Evolutionary conservation across 2,888 invertebrate genomes (phyloP), one percentile per base, ranked within the genome.

Genomic region (Tyria jacobaeae): DNA sequence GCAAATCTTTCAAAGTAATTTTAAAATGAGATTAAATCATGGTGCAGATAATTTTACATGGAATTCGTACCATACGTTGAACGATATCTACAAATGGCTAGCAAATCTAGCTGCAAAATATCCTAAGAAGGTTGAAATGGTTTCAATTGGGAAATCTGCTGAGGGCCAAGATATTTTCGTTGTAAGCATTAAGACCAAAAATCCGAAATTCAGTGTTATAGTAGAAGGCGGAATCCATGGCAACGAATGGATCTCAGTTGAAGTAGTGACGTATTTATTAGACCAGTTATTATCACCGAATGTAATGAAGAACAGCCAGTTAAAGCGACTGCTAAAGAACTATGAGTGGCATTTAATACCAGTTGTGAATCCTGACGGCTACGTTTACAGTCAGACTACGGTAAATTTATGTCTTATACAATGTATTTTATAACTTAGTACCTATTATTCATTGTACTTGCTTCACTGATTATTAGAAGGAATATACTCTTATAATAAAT

Each of bases 301-400:
- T 1, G 88, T 88, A 25, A 93, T 93, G 7, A 70, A 83, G 0
- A 81, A 94, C 39, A 49, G 70, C 0, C 79, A 80, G 0, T 64
- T 95, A 1, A 81, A 84, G 41, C 55, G 82, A 0, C 80, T 95
- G 14, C 94, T 93, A 0, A 83, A 85, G 1, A 88, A 82, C 35
- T 94, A 94, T 76, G 95, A 96, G 64, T 97, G 96, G 96, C 95
- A 96, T 79, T 85, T 97, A 47, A 89, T 97, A 75, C 97, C 97
- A 0, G 88, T 96, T 6, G 86, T 95, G 24, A 97, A 97, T 86
- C 97, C 97, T 7, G 97, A 97, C 73, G 84, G 84, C 1, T 84
- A 64, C 47, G 64, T 60, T 0, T 84, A 76, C 25, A 80, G 69
- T 39, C 82, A 80, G 0, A 57, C n/a, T 27, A 9, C 24, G 57